Base-by-base conservation (phyloP, 2,888 invertebrate species). In the Dolichopus griseipennis region DNA sequence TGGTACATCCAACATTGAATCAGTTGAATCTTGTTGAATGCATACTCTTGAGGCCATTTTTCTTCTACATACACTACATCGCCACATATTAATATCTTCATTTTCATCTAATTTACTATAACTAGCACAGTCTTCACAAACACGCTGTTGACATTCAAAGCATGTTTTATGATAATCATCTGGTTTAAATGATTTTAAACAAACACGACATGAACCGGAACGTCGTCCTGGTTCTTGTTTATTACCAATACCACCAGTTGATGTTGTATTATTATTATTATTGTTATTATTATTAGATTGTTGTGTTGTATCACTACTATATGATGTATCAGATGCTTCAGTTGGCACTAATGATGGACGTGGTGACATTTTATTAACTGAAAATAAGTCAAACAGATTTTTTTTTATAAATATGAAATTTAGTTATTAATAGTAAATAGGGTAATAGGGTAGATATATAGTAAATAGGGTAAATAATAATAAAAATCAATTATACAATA, bases 101-200 rank as follows among this genome's bases (percentile, higher is more conserved):
- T 90, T 90, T 76, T 91, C 90, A 71, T 90, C 88, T 69, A 90
- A 86, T 76, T 92, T 92, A 74, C 93, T 93, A 81, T 95, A 95
- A 67, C 93, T 93, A 73, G 94, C 93, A 79, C 95, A 95, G 82
- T 95, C 95, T 81, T 95, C 95, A 81, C 95, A 95, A 67, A 95
- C 93, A 73, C 92, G 88, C 78, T 93, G 92, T 76, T 92, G 90
- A 81, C 95, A 95, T 82, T 93, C 94, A 76, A 89, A 90, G 83
- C 95, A 95, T 67, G 89, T 91, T 80, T 91, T 89, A 80, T 89
- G 92, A 79, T 90, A 91, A 80, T 95, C 95, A 70, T 93, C 92
- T 0, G 91, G 92, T 77, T 92, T 92, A 79, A 95, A 88, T 69
- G 92, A 91, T 81, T 95, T 95, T 73, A 93, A 84, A 79, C 94